A percentile compares a stretch with the other conserved stretches of the same genome.
These are phyloP conservation scores for Sarcophaga subvicina DNA, from an alignment of 2,888 invertebrate species.

Conservation along the genomic window DNA sequence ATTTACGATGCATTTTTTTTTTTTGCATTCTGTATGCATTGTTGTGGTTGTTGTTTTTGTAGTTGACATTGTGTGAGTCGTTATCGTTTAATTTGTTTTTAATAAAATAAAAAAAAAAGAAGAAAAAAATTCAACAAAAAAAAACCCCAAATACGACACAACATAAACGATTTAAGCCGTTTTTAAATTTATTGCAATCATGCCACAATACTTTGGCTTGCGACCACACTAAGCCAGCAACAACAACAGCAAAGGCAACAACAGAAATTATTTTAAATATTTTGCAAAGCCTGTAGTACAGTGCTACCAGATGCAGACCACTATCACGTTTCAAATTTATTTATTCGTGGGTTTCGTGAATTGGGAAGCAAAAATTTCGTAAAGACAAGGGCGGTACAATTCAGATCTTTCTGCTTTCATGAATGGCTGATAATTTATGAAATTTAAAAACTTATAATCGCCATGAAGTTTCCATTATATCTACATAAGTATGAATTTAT, in stretches of 20 bases:
- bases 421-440: no score
- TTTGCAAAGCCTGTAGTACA: background rate
- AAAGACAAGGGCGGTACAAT: no score
- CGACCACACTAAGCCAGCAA: constrained; percentile 26
- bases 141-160: background rate
- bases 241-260: background rate
- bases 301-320: constrained; percentile 32
- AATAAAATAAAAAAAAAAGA: background rate
- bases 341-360: background rate
- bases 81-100: constrained; percentile 37
- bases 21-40: background rate
- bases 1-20: background rate
- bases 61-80: constrained; percentile 7
- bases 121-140: background rate
- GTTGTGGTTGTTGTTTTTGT: background rate
- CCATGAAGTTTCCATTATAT: no score
- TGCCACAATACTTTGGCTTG: constrained; percentile 13
- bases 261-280: background rate
- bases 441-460: no score
- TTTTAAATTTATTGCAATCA: constrained; percentile 33
- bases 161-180: constrained; percentile 24
- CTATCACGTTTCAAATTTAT: constrained; percentile 8
- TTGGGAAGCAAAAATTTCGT: no score
- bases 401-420: no score
- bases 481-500: no score